Evolutionary conservation across 2,888 invertebrate genomes (phyloP), one percentile per base, ranked within the genome.

Genomic region (Drosophila borealis): DNA sequence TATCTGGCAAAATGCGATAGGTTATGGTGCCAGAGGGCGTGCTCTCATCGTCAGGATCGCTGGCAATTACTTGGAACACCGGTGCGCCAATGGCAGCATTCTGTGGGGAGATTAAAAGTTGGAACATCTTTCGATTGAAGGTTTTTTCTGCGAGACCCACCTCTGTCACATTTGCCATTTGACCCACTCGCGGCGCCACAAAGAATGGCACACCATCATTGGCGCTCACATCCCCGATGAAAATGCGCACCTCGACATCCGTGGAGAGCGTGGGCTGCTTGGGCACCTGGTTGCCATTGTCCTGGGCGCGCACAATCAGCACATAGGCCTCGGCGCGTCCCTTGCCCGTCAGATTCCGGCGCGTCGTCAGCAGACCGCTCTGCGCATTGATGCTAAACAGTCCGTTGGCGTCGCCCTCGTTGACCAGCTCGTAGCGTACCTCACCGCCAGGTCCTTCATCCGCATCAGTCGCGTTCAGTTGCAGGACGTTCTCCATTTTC

Each of bases 151-250:
- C 1, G 9, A 0, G 0, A 62, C 69, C 86, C 70, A 95, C 95
- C 94, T 96, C 96, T 17, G 95, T 94, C 5, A 96, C 93, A 80
- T 93, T 94, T 0, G 96, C 94, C n/a, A 94, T 92, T 90, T 96
- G 96, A 42, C 95, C 95, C 4, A 94, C 91, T 8, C 94, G 94
- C 0, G 96, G 96, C 57, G 95, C 93, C 14, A 96, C 94, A 83
- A 96, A 96, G 25, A 94, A 93, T 0, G 96, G 96, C 1, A 96
- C 95, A 0, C 96, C 96, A 89, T 96, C 96, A 82, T 96, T 96
- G 64, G 95, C 95, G 53, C 96, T 96, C 0, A 96, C 96, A 81
- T 97, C 96, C 0, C 96, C 96, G 41, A 97, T 95, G 76, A 95
- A 95, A 3, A 97, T 89, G 0, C 94, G 93, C 0, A 96, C 91